phyloP scores from a whole-genome alignment of 2,888 invertebrate species.

The Amphipoea lucens region DNA sequence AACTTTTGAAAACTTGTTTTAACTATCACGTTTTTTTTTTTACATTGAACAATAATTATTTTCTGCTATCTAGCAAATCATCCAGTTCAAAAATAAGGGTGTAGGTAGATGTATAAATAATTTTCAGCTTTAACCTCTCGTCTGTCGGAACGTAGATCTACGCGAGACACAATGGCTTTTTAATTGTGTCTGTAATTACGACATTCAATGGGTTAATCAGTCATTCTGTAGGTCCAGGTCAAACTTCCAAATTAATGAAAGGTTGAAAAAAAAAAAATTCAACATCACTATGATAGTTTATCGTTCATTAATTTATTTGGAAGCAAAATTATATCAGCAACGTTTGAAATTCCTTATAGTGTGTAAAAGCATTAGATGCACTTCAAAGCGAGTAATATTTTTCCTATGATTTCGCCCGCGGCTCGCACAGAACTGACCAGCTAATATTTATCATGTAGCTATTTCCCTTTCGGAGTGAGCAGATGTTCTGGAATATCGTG shows the following conservation, averaged over 20 bases:
- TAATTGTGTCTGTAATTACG: no score
- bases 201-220: no score
- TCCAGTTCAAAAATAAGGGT: no score
- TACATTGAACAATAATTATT: neutral
- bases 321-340: neutral
- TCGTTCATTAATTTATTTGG: neutral
- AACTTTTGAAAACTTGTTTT: no score
- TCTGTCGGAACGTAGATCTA: no score
- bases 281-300: neutral
- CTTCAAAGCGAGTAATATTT: constrained; percentile 29
- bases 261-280: no score
- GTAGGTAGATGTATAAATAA: neutral
- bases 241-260: no score
- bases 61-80: neutral
- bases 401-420: constrained; percentile 37
- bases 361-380: constrained; percentile 7
- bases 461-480: constrained; percentile 16
- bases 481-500: constrained; percentile 14
- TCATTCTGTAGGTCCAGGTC: neutral
- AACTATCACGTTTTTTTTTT: no score
- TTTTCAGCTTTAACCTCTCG: no score
- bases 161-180: no score
- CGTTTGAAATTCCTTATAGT: neutral
- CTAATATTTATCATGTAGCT: constrained; percentile 40
- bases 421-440: constrained; percentile 19